Base-by-base conservation (phyloP, 2,797 vertebrate genomes). In the Spinus olivaceus region DNA sequence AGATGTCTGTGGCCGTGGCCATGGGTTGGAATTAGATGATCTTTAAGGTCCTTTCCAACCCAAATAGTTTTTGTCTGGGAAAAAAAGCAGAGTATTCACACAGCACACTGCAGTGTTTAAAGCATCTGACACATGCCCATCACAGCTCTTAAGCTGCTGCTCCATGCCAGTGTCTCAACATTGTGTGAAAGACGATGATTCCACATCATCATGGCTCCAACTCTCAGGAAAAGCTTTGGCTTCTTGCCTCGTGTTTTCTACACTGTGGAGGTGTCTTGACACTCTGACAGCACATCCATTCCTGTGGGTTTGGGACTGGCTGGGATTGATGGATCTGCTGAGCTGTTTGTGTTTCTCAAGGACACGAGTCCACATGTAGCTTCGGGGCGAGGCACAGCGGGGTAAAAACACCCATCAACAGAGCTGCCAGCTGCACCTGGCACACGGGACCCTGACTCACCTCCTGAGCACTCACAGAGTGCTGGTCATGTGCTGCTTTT, bases 231-330 rank as follows among this genome's bases (percentile, higher is more conserved):
- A 77, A 90, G 61, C 0, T 0, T 0, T 94, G 89, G 82, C 77
- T 79, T 77, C 76, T 50, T 66, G 85, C 90, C 91, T 57, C 1
- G 8, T 90, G 63, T 90, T 94, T 92, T 84, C 92, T 50, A 67
- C 64, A 57, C 22, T 32, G 53, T 0, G 10, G 54, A 86, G 73
- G 72, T 10, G 5, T 79, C 66, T 60, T 9, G 54, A 54, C 10
- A 6, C 59, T 27, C 8, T 57, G 53, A 86, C 35, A 88, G 59
- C 2, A 1, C 60, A 67, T n/a, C 59, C 3, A 4, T 12, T 57
- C 63, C 89, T 10, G n/a, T 6, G 73, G 39, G 71, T 25, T 66
- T 35, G 46, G 76, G 60, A 95, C 79, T 42, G 53, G 30, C 24
- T 76, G 17, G 47, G 56, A 84, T 0, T 81, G 85, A 90, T 0